Base-by-base conservation (phyloP, 2,888 invertebrate species). In the Neuroscelio doddi region DNA sequence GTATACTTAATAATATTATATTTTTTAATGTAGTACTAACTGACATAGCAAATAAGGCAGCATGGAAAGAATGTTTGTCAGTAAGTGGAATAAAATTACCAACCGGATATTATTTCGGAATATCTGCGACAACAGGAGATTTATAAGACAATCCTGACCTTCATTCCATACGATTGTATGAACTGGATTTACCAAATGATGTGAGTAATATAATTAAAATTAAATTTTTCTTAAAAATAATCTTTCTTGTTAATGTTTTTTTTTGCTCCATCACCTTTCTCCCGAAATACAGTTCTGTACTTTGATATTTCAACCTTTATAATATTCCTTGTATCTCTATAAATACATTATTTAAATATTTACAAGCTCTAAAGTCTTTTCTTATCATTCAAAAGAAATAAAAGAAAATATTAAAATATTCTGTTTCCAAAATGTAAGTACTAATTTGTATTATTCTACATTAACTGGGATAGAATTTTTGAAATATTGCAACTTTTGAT, bases 111-210 rank as follows among this genome's bases (percentile, higher is more conserved):
- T 97, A 89, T 86, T 93, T 97, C 83, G 99, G 99, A 1, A 88
- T 96, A 2, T 92, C 97, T 0, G 96, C 99, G 0, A 97, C 97
- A 0, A 99, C 99, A 0, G 99, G 99, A 1, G 98, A 99, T 83
- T 87, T 99, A 38, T 92, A 94, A 64, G 99, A 99, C 87, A 96
- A 94, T 85, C 99, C 99, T 84, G 98, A 99, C 85, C 89, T 99
- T 64, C 88, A 96, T 65, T 92, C 96, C 1, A 89, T 99, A 64
- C 94, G 96, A 86, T 90, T 97, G 79, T 98, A 93, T 80, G 97
- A 98, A 82, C 87, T 98, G 57, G 97, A 97, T 80, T 85, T 91
- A 50, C 89, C 93, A 50, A 89, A 90, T 64, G 90, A 89, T 80
- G 89, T 88, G 82, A 86, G 86, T 78, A 14, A 47, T 52, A 30